Conservation (phyloP, 2,113 vertebrate genomes). For the Craseonycteris thonglongyai region DNA sequence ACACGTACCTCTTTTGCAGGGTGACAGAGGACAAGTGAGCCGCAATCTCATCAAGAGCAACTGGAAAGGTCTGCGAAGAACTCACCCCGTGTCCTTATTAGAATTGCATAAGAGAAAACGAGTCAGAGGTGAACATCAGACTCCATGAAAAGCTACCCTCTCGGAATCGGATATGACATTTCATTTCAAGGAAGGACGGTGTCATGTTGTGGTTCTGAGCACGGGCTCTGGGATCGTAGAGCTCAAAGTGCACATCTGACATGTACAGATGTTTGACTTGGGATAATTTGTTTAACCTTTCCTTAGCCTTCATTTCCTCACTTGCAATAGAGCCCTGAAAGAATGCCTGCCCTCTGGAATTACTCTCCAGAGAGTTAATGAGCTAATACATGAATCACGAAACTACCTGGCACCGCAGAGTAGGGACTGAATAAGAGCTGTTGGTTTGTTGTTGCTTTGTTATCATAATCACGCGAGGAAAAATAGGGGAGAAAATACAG, state of each 20-base stretch:
- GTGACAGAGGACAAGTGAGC: neutral
- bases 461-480: neutral
- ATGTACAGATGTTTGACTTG: neutral
- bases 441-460: neutral
- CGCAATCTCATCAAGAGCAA: neutral
- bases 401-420: neutral
- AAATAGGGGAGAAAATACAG: neutral
- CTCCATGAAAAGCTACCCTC: neutral
- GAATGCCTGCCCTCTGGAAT: neutral
- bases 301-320: neutral
- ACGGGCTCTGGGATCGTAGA: neutral
- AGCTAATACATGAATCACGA: neutral
- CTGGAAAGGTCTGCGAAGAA: neutral
- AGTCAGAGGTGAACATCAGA: neutral
- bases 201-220: neutral
- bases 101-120: neutral
- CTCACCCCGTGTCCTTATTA: neutral
- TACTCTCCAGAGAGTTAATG: neutral
- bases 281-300: conserved; percentile 14
- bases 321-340: neutral
- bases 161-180: neutral
- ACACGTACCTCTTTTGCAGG: neutral
- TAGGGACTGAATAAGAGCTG: neutral
- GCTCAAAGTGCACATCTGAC: neutral
- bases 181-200: neutral